Base-by-base conservation (phyloP, 2,888 invertebrate genomes). In the Andrena flavipes region DNA sequence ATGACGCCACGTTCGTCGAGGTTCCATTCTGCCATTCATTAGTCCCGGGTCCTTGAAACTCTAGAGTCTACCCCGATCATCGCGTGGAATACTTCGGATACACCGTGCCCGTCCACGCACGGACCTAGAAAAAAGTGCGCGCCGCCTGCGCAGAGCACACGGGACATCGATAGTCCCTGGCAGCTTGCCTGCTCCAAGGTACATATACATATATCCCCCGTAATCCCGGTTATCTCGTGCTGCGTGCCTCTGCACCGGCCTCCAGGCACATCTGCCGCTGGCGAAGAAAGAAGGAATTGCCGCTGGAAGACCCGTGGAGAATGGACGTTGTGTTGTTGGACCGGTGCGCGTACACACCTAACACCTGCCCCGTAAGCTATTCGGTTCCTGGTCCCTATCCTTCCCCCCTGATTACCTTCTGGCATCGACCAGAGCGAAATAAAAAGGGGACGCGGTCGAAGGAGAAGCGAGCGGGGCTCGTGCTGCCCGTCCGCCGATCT, bases 181-280 rank as follows among this genome's bases (percentile, higher is more conserved):
- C 83, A 80, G 82, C 83, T 76, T 80, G 82, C 72, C 71, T 62
- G 30, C 64, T 33, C 59, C 56, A 69, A 75, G 75, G 82, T 35
- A n/a, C n/a, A 8, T 8, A 8, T 7, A 8, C 75, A 78, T 2
- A 33, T 8, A 33, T 76, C 73, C 81, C 29, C 48, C 51, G 72
- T 79, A 82, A 87, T 89, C 84, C 77, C 76, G 82, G 85, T 88
- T 89, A 89, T 89, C 85, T 87, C 63, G 76, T 74, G 65, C 76
- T 84, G 84, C 86, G 68, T 82, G 87, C 71, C 83, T 77, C 59
- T 71, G 75, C 84, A 79, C 73, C 84, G 77, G 76, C 63, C 84
- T 77, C 69, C 71, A 82, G 86, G 76, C 88, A 68, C 77, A 82
- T 84, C 84, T 84, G 84, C 82, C 77, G 20, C 10, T 33, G 63